These are phyloP conservation scores for Cardinalis cardinalis DNA, from an alignment of 2,113 vertebrate genomes.

Conservation along the genomic window DNA sequence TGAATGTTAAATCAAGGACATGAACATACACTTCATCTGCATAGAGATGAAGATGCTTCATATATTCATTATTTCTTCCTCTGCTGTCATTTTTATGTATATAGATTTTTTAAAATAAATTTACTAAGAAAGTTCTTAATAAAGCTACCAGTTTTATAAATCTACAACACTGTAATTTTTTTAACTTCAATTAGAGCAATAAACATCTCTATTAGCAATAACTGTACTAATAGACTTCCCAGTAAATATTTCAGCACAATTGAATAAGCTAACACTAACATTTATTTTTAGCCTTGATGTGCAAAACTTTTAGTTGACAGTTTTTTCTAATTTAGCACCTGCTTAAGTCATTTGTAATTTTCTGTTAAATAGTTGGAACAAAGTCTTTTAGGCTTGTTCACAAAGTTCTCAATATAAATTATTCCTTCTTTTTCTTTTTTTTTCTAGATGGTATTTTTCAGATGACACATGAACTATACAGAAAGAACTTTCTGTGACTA, in stretches of 20 bases:
- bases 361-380: neutral
- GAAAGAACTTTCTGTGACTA: neutral
- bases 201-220: neutral
- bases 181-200: neutral
- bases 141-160: slow-evolving; percentile 14
- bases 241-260: slow-evolving; percentile 1
- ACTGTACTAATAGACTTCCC: neutral
- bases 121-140: neutral
- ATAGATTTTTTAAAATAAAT: neutral
- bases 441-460: neutral
- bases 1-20: slow-evolving; percentile 70
- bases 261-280: neutral
- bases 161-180: neutral
- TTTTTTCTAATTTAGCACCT: neutral
- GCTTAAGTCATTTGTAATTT: neutral
- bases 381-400: neutral
- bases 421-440: neutral
- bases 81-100: neutral
- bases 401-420: neutral
- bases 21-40: slow-evolving; percentile 31
- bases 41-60: slow-evolving; percentile 45
- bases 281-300: neutral
- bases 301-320: neutral
- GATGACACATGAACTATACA: neutral
- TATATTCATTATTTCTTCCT: slow-evolving; percentile 36